Evolutionary conservation across 2,888 invertebrate species (phyloP).

Genomic region (Orthosia gothica): DNA sequence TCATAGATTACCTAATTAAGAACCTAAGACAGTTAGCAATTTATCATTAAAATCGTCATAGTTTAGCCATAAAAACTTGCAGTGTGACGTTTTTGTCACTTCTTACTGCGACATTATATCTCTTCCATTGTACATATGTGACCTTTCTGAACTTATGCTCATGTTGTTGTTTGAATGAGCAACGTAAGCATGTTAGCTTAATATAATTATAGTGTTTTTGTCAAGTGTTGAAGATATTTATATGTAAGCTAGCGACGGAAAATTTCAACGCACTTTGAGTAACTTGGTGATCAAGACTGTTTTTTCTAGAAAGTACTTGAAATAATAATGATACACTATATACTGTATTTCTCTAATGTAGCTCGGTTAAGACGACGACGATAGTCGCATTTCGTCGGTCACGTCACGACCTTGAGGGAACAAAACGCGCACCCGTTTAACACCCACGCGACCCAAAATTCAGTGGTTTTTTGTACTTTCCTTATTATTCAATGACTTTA

Average conservation of each 20-base stretch:
- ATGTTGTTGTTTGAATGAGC: slow-evolving; percentile 2
- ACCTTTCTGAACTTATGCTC: slow-evolving; percentile 44
- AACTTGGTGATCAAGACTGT: neutral
- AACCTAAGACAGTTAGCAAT: slow-evolving; percentile 5
- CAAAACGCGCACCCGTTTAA: too few species aligned
- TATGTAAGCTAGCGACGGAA: neutral
- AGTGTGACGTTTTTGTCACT: slow-evolving; percentile 17
- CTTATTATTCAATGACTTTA: too few species aligned
- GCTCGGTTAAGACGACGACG: too few species aligned
- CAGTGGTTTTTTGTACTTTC: too few species aligned
- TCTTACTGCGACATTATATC: slow-evolving; percentile 1
- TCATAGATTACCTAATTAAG: neutral
- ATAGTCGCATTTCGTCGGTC: too few species aligned
- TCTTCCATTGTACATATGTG: slow-evolving; percentile 29
- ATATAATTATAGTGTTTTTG: slow-evolving; percentile 22
- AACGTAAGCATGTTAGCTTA: slow-evolving; percentile 22
- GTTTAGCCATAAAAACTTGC: slow-evolving; percentile 24
- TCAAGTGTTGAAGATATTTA: neutral
- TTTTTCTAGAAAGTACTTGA: neutral
- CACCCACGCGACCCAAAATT: too few species aligned
- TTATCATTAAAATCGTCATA: slow-evolving; percentile 6
- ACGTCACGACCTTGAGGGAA: too few species aligned
- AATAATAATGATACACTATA: too few species aligned
- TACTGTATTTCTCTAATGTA: too few species aligned
- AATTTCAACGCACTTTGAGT: neutral